Conservation (phyloP, 2,113 vertebrate species). For the Salvelinus alpinus region DNA sequence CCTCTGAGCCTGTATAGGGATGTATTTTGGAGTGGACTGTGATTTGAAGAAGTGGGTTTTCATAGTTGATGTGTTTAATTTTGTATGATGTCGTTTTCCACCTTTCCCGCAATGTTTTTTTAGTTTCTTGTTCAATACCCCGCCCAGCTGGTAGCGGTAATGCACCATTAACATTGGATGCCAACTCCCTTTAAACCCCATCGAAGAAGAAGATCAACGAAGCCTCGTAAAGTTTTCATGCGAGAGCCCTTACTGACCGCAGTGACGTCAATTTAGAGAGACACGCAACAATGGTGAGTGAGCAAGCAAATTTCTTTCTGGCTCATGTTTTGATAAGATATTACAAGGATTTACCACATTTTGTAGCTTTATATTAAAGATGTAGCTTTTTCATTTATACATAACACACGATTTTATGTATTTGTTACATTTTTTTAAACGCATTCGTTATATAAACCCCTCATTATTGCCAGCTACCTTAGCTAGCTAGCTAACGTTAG, state of each 20-base stretch:
- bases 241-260: conserved; percentile 22
- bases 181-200: too few species aligned
- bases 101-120: too few species aligned
- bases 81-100: too few species aligned
- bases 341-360: fast-evolving
- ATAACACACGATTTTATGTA: not conserved
- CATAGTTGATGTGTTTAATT: too few species aligned
- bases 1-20: too few species aligned
- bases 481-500: not conserved
- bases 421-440: not conserved
- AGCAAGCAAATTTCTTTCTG: conserved; percentile 68
- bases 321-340: conserved; percentile 8
- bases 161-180: too few species aligned
- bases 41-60: too few species aligned
- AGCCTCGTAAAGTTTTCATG: not conserved
- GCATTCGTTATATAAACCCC: not conserved
- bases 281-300: conserved; percentile 75
- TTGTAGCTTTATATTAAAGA: too few species aligned
- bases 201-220: not conserved
- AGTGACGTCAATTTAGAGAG: conserved; percentile 65
- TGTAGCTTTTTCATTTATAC: not conserved
- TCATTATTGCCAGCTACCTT: not conserved
- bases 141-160: too few species aligned
- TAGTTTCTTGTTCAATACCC: too few species aligned
- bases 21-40: too few species aligned